A percentile compares a stretch with the other conserved stretches of the same genome.
Conservation (phyloP, 1,140 invertebrate species). For the Pseudachorutes palmiensis region DNA sequence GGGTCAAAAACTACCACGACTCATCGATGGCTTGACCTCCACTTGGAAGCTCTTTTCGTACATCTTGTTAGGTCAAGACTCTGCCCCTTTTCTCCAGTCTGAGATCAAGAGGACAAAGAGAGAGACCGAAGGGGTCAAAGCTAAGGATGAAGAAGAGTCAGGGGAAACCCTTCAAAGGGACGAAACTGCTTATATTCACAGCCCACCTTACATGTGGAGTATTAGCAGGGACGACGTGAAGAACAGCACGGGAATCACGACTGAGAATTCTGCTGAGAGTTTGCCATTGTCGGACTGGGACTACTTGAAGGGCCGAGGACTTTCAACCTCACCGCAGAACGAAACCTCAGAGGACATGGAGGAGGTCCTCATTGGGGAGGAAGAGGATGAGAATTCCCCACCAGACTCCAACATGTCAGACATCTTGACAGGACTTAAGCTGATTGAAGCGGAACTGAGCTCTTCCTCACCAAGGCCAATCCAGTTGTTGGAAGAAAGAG, state of each 20-base stretch:
- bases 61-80: conserved; percentile 36
- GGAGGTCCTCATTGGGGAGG: conserved; percentile 35
- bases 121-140: not conserved
- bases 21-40: conserved; percentile 37
- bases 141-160: not conserved
- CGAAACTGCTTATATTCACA: conserved; percentile 25
- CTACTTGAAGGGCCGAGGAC: conserved; percentile 28
- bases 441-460: conserved; percentile 9
- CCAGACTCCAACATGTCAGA: conserved; percentile 9
- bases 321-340: no score
- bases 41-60: conserved; percentile 38
- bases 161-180: conserved; percentile 8
- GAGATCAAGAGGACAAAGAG: conserved; percentile 3
- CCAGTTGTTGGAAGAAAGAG: not conserved
- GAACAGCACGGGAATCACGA: not conserved
- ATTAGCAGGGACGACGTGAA: not conserved
- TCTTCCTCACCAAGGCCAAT: conserved; percentile 26
- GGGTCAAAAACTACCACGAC: conserved; percentile 39
- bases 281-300: conserved; percentile 27
- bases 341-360: conserved; percentile 26
- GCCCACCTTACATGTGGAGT: conserved; percentile 14
- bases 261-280: conserved; percentile 15
- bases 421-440: conserved; percentile 5
- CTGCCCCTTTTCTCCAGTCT: conserved; percentile 5
- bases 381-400: conserved; percentile 26